Percentiles rank a stretch among this genome's conserved stretches.
phyloP scores from a whole-genome alignment of 1,140 invertebrate genomes.

The Polypedilum pembai region DNA sequence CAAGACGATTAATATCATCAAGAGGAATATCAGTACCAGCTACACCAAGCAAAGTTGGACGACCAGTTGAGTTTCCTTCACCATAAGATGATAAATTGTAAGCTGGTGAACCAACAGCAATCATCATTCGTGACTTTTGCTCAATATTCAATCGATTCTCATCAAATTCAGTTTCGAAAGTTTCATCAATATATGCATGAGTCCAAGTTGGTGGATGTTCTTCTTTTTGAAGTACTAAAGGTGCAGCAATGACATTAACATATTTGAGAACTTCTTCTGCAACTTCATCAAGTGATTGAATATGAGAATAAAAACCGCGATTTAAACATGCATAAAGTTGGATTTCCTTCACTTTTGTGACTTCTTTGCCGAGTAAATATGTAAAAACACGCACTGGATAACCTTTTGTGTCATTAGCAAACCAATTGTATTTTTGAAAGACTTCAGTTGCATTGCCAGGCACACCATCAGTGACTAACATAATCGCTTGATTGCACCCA shows the following conservation, averaged over 20 bases:
- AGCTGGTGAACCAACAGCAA: conserved; percentile 77
- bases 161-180: conserved; percentile 48
- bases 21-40: conserved; percentile 92
- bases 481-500: conserved; percentile 93
- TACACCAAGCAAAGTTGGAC: conserved; percentile 79
- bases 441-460: conserved; percentile 81
- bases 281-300: conserved; percentile 87
- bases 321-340: conserved; percentile 94
- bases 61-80: conserved; percentile 50
- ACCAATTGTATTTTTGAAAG: conserved; percentile 77
- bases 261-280: conserved; percentile 89
- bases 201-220: conserved; percentile 83
- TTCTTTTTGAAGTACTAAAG: conserved; percentile 67
- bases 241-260: conserved; percentile 80
- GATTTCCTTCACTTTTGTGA: conserved; percentile 83
- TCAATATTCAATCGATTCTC: conserved; percentile 21
- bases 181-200: conserved; percentile 75
- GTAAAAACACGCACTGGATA: conserved; percentile 92
- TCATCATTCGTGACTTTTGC: conserved; percentile 57
- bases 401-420: conserved; percentile 50
- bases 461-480: conserved; percentile 98
- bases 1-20: conserved; percentile 76
- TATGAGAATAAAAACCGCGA: conserved; percentile 87
- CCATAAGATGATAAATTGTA: conserved; percentile 62
- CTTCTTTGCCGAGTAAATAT: conserved; percentile 92